These are phyloP conservation scores for Campaea margaritaria DNA, from an alignment of 2,888 invertebrate genomes.

Conservation along the genomic window DNA sequence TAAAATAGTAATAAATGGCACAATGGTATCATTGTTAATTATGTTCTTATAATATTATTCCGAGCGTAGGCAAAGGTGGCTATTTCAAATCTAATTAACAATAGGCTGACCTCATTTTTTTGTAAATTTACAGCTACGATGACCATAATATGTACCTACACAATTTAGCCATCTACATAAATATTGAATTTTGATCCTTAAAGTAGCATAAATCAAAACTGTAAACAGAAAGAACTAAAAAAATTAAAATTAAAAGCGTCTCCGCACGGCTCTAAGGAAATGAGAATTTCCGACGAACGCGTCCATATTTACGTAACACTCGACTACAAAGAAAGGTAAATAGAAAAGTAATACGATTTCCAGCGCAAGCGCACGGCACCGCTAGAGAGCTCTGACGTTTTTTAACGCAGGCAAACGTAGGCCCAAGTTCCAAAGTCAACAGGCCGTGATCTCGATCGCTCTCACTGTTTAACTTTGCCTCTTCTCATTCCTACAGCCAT, in stretches of 20 bases:
- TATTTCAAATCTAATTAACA: not conserved
- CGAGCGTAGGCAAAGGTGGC: conserved; percentile 1
- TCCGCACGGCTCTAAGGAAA: conserved; percentile 72
- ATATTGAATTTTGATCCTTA: not conserved
- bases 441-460: conserved; percentile 78
- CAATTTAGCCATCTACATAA: not conserved
- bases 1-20: conserved; percentile 40
- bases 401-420: conserved; percentile 56
- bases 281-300: conserved; percentile 78
- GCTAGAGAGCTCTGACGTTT: conserved; percentile 69
- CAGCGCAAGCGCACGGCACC: conserved; percentile 58
- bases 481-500: conserved; percentile 60
- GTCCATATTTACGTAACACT: conserved; percentile 83
- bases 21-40: conserved; percentile 36
- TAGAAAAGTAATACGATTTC: conserved; percentile 83
- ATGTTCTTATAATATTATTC: conserved; percentile 16
- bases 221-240: conserved; percentile 39
- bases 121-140: not conserved
- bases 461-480: conserved; percentile 66
- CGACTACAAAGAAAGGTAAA: conserved; percentile 83
- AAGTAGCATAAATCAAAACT: conserved; percentile 6
- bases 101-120: not conserved
- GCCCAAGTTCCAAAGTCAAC: conserved; percentile 71
- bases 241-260: conserved; percentile 51
- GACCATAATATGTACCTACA: not conserved